phyloP scores from a whole-genome alignment of 2,797 vertebrate species.

The Phoeniculus purpureus region DNA sequence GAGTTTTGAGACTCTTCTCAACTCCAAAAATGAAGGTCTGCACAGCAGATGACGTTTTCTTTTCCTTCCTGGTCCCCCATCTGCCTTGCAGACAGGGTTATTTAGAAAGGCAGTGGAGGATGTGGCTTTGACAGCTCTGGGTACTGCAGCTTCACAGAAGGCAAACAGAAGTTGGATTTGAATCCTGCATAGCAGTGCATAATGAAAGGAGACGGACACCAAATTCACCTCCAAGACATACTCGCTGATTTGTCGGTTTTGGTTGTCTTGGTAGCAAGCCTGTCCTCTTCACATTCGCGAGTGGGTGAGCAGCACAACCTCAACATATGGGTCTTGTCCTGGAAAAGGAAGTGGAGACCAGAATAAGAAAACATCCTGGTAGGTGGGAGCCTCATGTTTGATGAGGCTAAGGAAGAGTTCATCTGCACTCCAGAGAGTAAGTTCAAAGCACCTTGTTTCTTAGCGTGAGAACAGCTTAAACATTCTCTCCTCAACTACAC shows the following conservation, averaged over 20 bases:
- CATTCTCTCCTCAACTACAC: background rate
- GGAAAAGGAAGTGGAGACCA: background rate
- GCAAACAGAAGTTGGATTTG: background rate
- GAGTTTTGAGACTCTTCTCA: background rate
- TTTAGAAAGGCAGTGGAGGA: background rate
- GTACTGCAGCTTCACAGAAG: background rate
- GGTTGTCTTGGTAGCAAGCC: background rate
- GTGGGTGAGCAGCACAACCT: rapidly evolving
- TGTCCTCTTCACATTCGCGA: background rate
- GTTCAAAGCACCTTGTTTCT: background rate
- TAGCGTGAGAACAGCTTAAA: background rate
- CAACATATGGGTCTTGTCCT: background rate
- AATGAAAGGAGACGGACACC: background rate
- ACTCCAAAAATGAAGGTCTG: background rate
- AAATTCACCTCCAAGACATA: background rate
- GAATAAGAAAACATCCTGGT: background rate
- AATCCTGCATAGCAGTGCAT: background rate
- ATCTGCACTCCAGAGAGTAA: background rate
- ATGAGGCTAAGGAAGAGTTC: background rate
- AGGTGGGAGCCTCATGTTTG: background rate
- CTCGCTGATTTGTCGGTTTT: background rate
- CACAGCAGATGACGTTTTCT: background rate
- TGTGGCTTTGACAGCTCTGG: background rate
- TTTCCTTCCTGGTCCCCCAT: background rate
- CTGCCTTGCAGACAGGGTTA: background rate